These are phyloP conservation scores for Enteromius fasciolatus DNA, from an alignment of 2,797 vertebrate genomes.

Conservation along the genomic window DNA sequence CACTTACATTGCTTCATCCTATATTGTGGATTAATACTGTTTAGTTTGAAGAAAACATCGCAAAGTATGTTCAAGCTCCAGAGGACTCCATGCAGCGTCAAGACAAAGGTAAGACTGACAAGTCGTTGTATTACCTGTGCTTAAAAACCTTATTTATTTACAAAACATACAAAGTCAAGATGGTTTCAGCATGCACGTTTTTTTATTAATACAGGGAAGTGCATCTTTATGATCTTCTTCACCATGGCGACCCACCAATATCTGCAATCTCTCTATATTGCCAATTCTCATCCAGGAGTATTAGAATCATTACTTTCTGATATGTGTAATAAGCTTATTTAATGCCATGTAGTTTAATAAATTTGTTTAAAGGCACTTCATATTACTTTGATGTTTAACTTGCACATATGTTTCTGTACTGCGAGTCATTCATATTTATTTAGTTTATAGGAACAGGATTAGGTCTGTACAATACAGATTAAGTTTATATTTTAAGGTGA, in stretches of 20 bases:
- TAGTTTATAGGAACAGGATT: neutral
- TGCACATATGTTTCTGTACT: neutral
- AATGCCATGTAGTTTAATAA: constrained; percentile 9
- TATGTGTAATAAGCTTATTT: neutral
- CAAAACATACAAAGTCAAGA: neutral
- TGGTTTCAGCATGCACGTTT: neutral
- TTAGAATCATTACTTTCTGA: neutral
- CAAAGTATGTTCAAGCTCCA: neutral
- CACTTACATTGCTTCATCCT: constrained; percentile 21
- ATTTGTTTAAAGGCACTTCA: neutral
- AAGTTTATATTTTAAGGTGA: neutral
- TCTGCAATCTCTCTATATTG: neutral
- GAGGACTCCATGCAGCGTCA: neutral
- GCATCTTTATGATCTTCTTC: constrained; percentile 7
- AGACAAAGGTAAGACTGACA: constrained; percentile 15
- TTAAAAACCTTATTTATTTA: neutral
- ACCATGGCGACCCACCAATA: neutral
- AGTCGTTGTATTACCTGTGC: neutral
- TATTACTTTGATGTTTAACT: neutral
- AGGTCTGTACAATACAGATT: neutral
- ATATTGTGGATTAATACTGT: constrained; percentile 40
- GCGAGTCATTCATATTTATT: neutral
- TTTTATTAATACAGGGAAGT: constrained; percentile 18
- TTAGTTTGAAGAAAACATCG: neutral
- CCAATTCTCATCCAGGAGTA: neutral